Evolutionary conservation across 2,113 vertebrate genomes (phyloP).

Genomic region (Tragelaphus strepsiceros): DNA sequence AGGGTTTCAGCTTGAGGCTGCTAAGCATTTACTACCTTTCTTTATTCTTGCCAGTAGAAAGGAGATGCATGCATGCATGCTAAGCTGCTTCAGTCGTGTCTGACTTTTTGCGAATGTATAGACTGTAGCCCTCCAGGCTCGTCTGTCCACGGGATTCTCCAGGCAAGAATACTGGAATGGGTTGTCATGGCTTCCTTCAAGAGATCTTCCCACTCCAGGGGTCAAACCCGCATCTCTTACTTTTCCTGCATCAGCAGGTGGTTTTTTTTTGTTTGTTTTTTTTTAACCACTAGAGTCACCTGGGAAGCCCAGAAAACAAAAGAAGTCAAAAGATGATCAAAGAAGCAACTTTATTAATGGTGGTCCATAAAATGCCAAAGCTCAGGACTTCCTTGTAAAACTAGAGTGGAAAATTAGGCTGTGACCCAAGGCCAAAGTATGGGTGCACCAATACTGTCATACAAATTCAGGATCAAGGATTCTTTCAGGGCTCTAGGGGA

Average conservation of each 20-base stretch:
- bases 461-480: background rate
- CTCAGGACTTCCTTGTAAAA: background rate
- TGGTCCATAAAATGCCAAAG: background rate
- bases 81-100: background rate
- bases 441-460: background rate
- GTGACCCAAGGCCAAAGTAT: background rate
- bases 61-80: background rate
- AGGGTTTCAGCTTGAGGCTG: background rate
- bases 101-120: background rate
- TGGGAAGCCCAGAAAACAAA: background rate
- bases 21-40: background rate
- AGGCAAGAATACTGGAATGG: background rate
- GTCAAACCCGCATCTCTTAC: background rate
- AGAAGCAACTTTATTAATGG: background rate
- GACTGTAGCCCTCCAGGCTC: background rate
- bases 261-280: background rate
- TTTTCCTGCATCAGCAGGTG: background rate
- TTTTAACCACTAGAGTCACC: background rate
- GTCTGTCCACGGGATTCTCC: background rate
- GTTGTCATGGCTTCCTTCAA: background rate
- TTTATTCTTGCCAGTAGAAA: background rate
- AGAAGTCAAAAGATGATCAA: background rate
- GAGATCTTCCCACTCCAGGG: background rate
- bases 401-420: background rate
- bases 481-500: background rate